Conservation (phyloP, 2,113 vertebrate genomes). For the Pelvicachromis taeniatus region DNA sequence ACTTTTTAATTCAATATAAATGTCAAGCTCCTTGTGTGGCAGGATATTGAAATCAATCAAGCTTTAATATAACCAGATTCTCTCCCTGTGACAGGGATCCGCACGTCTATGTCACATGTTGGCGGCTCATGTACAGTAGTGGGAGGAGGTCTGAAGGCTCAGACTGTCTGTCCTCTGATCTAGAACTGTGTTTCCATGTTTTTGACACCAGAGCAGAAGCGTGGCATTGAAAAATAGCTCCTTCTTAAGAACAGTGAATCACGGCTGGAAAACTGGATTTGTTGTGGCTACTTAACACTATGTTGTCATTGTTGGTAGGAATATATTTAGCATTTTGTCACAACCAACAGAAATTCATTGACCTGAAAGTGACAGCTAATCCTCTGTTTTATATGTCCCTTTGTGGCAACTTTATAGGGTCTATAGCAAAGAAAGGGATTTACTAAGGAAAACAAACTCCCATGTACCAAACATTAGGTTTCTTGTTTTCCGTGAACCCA, state of each 20-base stretch:
- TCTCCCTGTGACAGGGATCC: slow-evolving; percentile 15
- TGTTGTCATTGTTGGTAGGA: slow-evolving; percentile 14
- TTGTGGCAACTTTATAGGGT: not conserved
- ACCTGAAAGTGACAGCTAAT: slow-evolving; percentile 18
- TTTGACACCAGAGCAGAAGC: slow-evolving; percentile 20
- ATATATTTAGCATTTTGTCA: slow-evolving; percentile 15
- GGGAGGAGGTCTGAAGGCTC: slow-evolving; percentile 15
- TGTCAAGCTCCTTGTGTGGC: slow-evolving; percentile 56
- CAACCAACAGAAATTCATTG: not conserved
- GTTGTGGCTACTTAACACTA: slow-evolving; percentile 24
- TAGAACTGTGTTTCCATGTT: slow-evolving; percentile 6
- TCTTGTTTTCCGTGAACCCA: not conserved
- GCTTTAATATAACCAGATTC: slow-evolving; percentile 45
- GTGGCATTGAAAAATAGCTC: slow-evolving; percentile 3
- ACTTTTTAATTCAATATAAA: slow-evolving; percentile 64
- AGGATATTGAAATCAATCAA: slow-evolving; percentile 66
- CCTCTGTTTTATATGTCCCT: slow-evolving; percentile 1
- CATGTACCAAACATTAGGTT: not conserved
- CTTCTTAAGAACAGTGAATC: slow-evolving; percentile 9
- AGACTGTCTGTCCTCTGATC: slow-evolving; percentile 26
- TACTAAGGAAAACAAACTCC: not conserved
- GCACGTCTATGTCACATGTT: slow-evolving; percentile 1
- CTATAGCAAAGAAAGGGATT: not conserved
- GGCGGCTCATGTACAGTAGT: not conserved
- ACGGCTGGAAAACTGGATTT: slow-evolving; percentile 34